Conservation (phyloP, 2,797 vertebrate species). For the Fundulus diaphanus region DNA sequence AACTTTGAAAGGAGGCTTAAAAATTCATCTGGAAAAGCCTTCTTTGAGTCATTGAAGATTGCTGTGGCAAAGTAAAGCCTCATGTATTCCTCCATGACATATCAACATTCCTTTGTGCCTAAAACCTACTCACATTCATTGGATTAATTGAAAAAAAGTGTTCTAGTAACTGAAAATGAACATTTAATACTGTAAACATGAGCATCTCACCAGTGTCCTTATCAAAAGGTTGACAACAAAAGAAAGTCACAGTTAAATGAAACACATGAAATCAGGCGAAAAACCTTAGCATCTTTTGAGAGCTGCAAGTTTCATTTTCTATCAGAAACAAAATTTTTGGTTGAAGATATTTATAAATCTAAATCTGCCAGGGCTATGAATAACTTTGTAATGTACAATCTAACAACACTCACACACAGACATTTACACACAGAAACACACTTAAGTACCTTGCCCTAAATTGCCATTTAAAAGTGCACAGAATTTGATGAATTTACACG, state of each 20-base stretch:
- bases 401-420: neutral
- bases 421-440: neutral
- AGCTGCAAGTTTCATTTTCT: neutral
- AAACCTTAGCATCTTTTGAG: neutral
- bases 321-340: neutral
- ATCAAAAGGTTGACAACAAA: neutral
- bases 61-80: neutral
- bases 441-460: slow-evolving; percentile 1
- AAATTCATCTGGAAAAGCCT: neutral
- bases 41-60: neutral
- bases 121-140: neutral
- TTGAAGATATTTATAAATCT: neutral
- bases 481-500: slow-evolving; percentile 6
- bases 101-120: neutral
- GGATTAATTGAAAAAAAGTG: neutral
- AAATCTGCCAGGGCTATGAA: neutral
- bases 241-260: neutral
- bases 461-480: slow-evolving; percentile 2
- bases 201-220: neutral
- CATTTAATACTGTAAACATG: neutral
- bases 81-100: no score
- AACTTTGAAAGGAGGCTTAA: neutral
- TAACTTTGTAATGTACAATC: neutral
- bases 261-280: neutral
- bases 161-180: neutral